Evolutionary conservation across 2,797 vertebrate genomes (phyloP), one percentile per base, ranked within the genome.

Genomic region (Myotis vivesi): DNA sequence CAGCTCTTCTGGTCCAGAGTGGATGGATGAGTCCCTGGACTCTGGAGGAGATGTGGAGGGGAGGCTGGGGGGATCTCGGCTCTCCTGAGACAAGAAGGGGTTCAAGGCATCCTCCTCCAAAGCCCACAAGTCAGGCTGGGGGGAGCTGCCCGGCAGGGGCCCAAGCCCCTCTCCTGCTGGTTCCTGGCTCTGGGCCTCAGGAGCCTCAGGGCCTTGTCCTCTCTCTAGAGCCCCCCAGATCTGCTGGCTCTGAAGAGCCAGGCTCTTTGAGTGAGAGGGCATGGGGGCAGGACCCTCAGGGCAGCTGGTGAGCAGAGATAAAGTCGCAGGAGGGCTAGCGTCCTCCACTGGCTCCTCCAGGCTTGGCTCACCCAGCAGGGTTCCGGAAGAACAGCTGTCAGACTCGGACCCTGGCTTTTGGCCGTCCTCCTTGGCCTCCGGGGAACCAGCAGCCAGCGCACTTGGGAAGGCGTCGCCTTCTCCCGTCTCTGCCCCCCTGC

Each of bases 21-120:
- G 90, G 19, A 73, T 66, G 3, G 98, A 96, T 88, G 97, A 81
- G 38, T 85, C 96, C 33, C 8, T 98, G 93, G 95, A 95, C 95
- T 36, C 4, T 97, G 96, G 95, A 79, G 64, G 36, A 62, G 71
- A 98, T 69, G 96, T 97, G 1, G 98, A 98, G 2, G 91, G 97
- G 64, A 96, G 88, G 92, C 97, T 97, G 0, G 97, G 97, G n/a
- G 97, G 30, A 0, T 44, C 95, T 0, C 80, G 96, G 92, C 90
- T 89, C 49, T 87, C 93, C 0, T 84, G 86, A 38, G 81, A 77
- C 25, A 97, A 94, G 30, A 98, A 98, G 85, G 98, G 98, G 23
- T 98, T 98, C 87, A 97, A 98, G 69, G 97, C 96, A 0, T 97
- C 98, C 86, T 96, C 97, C 87, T 98, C 97, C 79, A 71, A 97